These are phyloP conservation scores for Daubentonia madagascariensis DNA, from an alignment of 2,113 vertebrate genomes.

Conservation along the genomic window DNA sequence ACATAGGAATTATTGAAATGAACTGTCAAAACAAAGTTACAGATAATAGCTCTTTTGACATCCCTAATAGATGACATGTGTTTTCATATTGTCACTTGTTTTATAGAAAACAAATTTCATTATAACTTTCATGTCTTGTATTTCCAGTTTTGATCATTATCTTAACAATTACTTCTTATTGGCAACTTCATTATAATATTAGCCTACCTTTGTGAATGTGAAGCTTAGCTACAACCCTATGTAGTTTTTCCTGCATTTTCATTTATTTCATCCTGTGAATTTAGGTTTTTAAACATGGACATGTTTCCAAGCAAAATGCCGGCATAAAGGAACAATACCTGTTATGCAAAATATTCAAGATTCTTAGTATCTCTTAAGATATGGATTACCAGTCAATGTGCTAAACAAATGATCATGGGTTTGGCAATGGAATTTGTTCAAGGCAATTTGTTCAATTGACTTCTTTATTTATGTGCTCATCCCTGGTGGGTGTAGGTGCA, in stretches of 20 bases:
- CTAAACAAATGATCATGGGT: neutral
- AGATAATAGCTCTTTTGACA: neutral
- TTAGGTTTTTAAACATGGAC: neutral
- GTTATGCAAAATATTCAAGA: neutral
- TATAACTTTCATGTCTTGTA: neutral
- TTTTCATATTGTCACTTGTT: neutral
- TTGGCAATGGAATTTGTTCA: neutral
- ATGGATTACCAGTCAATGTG: neutral
- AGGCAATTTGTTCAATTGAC: neutral
- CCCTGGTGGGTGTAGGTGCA: neutral
- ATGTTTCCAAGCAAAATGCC: neutral
- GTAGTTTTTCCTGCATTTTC: neutral
- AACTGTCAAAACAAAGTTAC: neutral
- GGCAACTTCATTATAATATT: neutral
- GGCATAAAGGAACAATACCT: neutral
- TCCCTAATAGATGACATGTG: neutral
- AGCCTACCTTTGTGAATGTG: neutral
- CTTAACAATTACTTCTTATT: neutral
- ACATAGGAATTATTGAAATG: neutral
- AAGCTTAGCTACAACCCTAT: neutral
- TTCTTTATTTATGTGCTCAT: neutral
- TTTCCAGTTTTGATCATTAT: neutral
- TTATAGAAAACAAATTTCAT: neutral
- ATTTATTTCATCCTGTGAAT: neutral
- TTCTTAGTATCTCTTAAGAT: neutral